Evolutionary conservation across 2,113 vertebrate genomes (phyloP), one percentile per base, ranked within the genome.

Genomic region (Thunnus maccoyii): DNA sequence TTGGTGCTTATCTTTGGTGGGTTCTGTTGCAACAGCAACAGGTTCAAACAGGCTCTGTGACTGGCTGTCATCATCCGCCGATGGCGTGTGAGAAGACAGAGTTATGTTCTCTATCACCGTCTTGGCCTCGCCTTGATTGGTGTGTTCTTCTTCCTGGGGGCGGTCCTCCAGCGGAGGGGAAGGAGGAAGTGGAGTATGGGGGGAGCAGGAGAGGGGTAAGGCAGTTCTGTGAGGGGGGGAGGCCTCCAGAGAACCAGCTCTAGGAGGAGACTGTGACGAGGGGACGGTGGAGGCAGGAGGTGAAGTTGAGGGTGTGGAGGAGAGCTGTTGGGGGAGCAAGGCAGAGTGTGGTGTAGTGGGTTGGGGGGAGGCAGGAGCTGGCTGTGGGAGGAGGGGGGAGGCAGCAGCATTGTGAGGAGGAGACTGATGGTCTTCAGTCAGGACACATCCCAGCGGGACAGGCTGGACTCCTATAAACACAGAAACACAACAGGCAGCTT

Each of bases 1-100:
- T 60, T 77, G 75, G 47, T 55, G 14, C 32, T 74, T 3, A 18
- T 91, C 86, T 89, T 87, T 88, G n/a, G 84, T 67, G 67, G 55
- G 14, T 71, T 76, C 62, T 30, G 41, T 61, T 58, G 17, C 47
- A 3, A 1, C 3, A 20, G 67, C 64, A 57, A 68, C 66, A 6
- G 46, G 20, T 32, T 78, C 44, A 22, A 67, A 25, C 36, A 27
- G 67, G 62, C 30, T 77, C 56, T 82, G 70, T 51, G 87, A 87
- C 56, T 85, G 87, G 76, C 68, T 30, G 16, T 63, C 65, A 14
- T 78, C 30, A 0, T 20, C n/a, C 6, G 2, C 32, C 3, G 20
- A 30, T 6, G 36, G 22, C 48, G 44, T 46, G 3, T 41, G 47
- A 74, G 69, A 80, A 46, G 36, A 51, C 54, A 63, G 16, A 0